Evolutionary conservation across 2,113 vertebrate genomes (phyloP).

Genomic region (Seriola aureovittata): DNA sequence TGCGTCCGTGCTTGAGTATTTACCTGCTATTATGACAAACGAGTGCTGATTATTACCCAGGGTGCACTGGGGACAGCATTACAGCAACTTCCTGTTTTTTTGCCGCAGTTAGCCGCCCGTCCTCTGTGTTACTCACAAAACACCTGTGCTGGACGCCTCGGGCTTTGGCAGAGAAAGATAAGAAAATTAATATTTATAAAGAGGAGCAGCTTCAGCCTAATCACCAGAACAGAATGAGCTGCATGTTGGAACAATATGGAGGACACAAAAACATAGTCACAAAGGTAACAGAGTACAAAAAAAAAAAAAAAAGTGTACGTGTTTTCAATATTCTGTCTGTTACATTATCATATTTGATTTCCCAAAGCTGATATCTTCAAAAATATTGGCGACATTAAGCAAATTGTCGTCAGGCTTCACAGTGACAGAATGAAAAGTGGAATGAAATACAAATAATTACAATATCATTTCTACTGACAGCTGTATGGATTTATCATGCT

Average conservation of each 20-base stretch:
- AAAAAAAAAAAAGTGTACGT: neutral
- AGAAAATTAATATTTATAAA: constrained; percentile 73
- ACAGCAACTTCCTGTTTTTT: constrained; percentile 72
- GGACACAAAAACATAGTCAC: neutral
- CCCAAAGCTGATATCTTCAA: neutral
- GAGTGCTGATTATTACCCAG: constrained; percentile 82
- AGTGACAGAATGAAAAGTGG: neutral
- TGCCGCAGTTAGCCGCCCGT: constrained; percentile 69
- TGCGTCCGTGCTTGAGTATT: constrained; percentile 62
- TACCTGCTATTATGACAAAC: constrained; percentile 83
- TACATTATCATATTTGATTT: neutral
- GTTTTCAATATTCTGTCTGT: neutral
- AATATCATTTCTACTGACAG: neutral
- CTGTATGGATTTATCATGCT: constrained; percentile 2
- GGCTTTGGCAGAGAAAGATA: constrained; percentile 69
- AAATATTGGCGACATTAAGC: neutral
- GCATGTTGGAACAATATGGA: constrained; percentile 10
- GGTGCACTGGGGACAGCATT: constrained; percentile 79
- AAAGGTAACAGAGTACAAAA: neutral
- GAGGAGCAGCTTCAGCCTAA: constrained; percentile 59
- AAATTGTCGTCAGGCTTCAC: constrained; percentile 6
- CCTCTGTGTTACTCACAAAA: constrained; percentile 69
- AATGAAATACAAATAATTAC: constrained; percentile 5
- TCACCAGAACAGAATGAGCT: constrained; percentile 50
- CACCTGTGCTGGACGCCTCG: constrained; percentile 75